phyloP scores from a whole-genome alignment of 2,888 invertebrate genomes.

The Julus scandinavius region DNA sequence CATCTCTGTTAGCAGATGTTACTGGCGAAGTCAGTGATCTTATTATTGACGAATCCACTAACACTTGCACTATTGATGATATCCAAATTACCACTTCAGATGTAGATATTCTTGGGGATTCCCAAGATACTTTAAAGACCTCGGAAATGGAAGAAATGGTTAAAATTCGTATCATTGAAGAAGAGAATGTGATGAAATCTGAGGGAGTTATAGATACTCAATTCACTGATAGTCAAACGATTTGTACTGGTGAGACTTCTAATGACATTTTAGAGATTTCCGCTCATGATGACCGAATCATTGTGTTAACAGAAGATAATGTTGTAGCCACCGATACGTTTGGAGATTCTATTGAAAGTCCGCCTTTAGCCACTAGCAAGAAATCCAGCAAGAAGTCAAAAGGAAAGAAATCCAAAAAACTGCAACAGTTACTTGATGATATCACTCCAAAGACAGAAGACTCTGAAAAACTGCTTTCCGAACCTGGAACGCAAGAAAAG shows the following conservation, averaged over 20 bases:
- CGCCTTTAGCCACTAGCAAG: background rate
- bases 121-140: background rate
- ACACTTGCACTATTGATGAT: background rate
- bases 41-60: background rate
- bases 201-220: background rate
- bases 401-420: conserved; percentile 35
- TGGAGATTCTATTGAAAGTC: background rate
- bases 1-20: background rate
- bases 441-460: background rate
- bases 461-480: background rate
- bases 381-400: conserved; percentile 37
- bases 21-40: no score
- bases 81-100: background rate
- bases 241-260: background rate
- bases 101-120: background rate
- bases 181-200: background rate
- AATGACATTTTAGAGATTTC: background rate
- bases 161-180: background rate
- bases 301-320: background rate
- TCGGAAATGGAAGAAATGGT: background rate
- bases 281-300: background rate
- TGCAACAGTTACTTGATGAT: background rate
- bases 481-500: no score
- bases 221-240: background rate
- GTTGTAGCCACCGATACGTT: background rate